Base-by-base conservation (phyloP, 1,140 invertebrate species). In the Delia radicum region DNA sequence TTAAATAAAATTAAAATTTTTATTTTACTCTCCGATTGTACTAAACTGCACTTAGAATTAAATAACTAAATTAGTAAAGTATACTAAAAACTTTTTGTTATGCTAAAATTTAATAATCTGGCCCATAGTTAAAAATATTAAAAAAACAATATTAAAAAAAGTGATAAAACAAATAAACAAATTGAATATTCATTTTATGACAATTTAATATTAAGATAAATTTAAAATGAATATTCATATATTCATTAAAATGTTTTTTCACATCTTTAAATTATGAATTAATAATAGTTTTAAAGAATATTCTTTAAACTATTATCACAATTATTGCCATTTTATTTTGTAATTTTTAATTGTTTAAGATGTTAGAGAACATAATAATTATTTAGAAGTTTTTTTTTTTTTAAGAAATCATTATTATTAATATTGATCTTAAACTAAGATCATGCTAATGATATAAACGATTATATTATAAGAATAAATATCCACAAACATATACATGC, bases 371-470 rank as follows among this genome's bases (percentile, higher is more conserved):
- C 12, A 55, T 21, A 55, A 55, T 55, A 10, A 55, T 8, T 8
- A 55, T 55, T 55, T 21, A 55, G 48, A 55, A 24, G 18, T 18
- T 55, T 33, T 18, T 48, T 3, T 48, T 13, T 18, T 2, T 33
- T 33, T 33, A 42, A 42, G 37, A 42, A 18, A 55, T 18, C 46
- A 48, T 48, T 18, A 48, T 55, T 8, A 55, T 21, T 4, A 55
- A 8, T 55, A 55, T 55, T 55, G 48, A 55, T 55, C 48, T 55
- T 69, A 31, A 69, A 33, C 65, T 69, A 33, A 37, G 65, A 69
- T 69, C 65, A 69, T 69, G 65, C 65, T 69, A 69, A 69, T 69
- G 65, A 69, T 33, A 18, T 69, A 33, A 69, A 69, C 29, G 21
- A 69, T 69, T 69, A 69, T 37, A 24, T 69, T 24, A 18, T 37